Evolutionary conservation across 2,888 invertebrate species (phyloP).

Genomic region (Bugulina stolonifera): DNA sequence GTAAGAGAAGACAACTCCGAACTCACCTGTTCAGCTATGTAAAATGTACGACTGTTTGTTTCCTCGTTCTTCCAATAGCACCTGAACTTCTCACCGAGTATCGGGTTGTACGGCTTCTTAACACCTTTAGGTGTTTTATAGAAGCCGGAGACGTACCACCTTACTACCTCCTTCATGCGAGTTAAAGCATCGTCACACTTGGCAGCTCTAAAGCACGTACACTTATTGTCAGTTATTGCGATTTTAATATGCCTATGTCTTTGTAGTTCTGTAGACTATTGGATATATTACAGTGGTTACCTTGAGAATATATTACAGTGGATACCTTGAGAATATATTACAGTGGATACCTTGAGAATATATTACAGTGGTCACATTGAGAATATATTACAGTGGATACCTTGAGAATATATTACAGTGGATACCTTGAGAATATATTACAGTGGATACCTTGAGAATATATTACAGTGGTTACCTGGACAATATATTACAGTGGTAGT

Average conservation of each 20-base stretch:
- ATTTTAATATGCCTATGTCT: too few species aligned
- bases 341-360: not conserved
- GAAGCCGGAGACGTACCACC: conserved; percentile 87
- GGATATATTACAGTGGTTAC: not conserved
- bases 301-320: not conserved
- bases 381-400: not conserved
- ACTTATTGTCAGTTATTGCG: too few species aligned
- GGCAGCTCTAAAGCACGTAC: conserved; percentile 69
- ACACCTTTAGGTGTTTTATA: conserved; percentile 90
- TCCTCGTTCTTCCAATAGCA: conserved; percentile 79
- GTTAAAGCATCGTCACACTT: conserved; percentile 78
- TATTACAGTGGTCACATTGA: conserved; percentile 83
- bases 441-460: not conserved
- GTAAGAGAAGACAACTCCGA: not conserved
- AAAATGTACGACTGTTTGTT: conserved; percentile 77
- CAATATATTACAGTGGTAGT: conserved; percentile 85
- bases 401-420: not conserved
- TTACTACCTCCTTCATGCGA: conserved; percentile 76
- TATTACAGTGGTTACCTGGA: conserved; percentile 62
- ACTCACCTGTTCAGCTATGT: conserved; percentile 83
- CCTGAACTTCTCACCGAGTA: conserved; percentile 83
- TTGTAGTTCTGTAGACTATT: too few species aligned
- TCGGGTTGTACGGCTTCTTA: conserved; percentile 93
- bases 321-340: not conserved
- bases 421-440: not conserved